These are phyloP conservation scores for Lasiurus borealis DNA, from an alignment of 2,113 vertebrate genomes.

Conservation along the genomic window DNA sequence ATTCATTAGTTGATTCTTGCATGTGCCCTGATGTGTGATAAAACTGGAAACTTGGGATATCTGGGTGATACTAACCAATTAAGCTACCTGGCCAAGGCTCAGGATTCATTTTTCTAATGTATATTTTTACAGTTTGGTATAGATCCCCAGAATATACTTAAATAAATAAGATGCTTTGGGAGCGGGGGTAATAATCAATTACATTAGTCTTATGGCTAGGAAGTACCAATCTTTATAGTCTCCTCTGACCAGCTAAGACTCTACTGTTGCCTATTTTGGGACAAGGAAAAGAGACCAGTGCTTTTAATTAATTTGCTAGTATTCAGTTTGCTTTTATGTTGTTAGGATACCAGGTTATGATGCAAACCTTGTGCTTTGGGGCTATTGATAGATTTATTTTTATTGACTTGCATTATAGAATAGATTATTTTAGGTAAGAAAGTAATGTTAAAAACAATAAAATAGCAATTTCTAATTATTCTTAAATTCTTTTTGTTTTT, in stretches of 20 bases:
- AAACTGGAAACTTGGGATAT: not conserved
- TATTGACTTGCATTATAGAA: not conserved
- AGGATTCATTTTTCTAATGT: conserved; percentile 33
- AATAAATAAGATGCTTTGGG: conserved; percentile 21
- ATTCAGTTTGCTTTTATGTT: conserved; percentile 52
- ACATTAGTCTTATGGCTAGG: not conserved
- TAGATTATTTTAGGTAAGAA: conserved; percentile 37
- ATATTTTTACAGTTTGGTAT: conserved; percentile 52
- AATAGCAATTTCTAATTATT: not conserved
- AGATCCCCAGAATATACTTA: conserved; percentile 4
- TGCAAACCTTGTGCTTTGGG: not conserved
- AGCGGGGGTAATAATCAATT: not conserved
- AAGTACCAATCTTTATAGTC: conserved; percentile 1
- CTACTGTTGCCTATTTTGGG: conserved; percentile 34
- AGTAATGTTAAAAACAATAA: conserved; percentile 54
- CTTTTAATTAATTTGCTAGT: conserved; percentile 37
- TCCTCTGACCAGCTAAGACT: not conserved
- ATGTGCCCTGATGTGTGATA: not conserved
- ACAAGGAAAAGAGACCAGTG: not conserved
- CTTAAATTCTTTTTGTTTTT: not conserved
- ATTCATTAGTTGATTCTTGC: not conserved
- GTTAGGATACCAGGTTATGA: conserved; percentile 25
- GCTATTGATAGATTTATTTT: not conserved
- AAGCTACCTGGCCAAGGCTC: not conserved
- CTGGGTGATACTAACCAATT: not conserved